A percentile compares a stretch with the other conserved stretches of the same genome.
These are phyloP conservation scores for Xestia sexstrigata DNA, from an alignment of 2,888 invertebrate genomes.

Conservation along the genomic window DNA sequence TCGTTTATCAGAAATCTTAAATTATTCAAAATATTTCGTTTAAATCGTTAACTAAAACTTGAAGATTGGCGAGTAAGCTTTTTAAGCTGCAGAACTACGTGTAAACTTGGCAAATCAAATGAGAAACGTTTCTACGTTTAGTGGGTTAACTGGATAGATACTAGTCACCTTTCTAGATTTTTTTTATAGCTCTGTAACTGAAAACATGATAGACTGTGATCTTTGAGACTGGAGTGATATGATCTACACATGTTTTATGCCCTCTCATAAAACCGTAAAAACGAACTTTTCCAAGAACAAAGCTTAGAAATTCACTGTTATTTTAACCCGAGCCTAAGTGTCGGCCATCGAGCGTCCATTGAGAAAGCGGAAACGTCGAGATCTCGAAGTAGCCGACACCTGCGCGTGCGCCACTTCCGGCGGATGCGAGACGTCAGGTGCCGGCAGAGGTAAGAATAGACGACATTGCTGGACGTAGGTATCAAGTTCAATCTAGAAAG, in stretches of 20 bases:
- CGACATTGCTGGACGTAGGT: slow-evolving; percentile 63
- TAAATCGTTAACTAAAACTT: neutral
- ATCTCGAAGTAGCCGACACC: slow-evolving; percentile 66
- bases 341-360: slow-evolving; percentile 50
- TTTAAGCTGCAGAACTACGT: neutral
- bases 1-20: neutral
- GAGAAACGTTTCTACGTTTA: neutral
- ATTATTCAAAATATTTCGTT: neutral
- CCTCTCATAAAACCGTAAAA: neutral
- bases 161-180: neutral
- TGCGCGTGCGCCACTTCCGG: slow-evolving; percentile 70
- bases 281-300: slow-evolving; percentile 2
- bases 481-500: slow-evolving; percentile 65
- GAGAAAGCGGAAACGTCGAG: slow-evolving; percentile 68
- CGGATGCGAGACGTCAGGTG: slow-evolving; percentile 68
- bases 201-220: neutral
- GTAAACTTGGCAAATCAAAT: neutral
- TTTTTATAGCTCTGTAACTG: neutral
- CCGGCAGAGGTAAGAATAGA: slow-evolving; percentile 58
- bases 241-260: neutral
- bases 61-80: neutral
- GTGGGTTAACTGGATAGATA: neutral
- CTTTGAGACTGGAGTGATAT: neutral
- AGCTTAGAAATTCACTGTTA: slow-evolving; percentile 13
- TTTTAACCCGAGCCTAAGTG: slow-evolving; percentile 44